Evolutionary conservation across 2,113 vertebrate species (phyloP).

Genomic region (Ornithorhynchus anatinus): DNA sequence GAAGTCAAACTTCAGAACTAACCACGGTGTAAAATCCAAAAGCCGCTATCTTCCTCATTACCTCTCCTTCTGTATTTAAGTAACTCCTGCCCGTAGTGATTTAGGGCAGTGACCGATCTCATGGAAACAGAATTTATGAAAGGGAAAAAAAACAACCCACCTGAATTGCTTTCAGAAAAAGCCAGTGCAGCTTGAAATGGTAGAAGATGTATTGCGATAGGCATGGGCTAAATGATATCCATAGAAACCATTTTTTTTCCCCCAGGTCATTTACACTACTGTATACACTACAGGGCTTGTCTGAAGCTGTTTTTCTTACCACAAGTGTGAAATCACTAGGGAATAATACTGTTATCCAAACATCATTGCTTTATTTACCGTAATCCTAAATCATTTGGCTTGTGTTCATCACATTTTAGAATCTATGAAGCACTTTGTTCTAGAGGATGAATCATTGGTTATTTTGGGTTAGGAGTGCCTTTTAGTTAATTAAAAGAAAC

Average conservation of each 20-base stretch:
- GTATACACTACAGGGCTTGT: slow-evolving; percentile 34
- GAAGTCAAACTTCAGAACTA: slow-evolving; percentile 18
- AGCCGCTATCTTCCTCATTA: slow-evolving; percentile 24
- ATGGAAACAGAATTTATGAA: slow-evolving; percentile 36
- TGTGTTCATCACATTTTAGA: slow-evolving; percentile 11
- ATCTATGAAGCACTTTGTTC: slow-evolving; percentile 2
- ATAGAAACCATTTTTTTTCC: slow-evolving; percentile 61
- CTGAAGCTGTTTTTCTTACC: slow-evolving; percentile 54
- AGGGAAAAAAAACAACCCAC: not conserved
- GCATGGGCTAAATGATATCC: slow-evolving; percentile 47
- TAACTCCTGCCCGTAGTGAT: slow-evolving; percentile 24
- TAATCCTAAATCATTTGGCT: slow-evolving; percentile 33
- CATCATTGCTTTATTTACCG: slow-evolving; percentile 40
- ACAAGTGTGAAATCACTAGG: slow-evolving; percentile 54
- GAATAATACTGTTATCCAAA: slow-evolving; percentile 42
- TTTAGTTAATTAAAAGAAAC: slow-evolving; percentile 37
- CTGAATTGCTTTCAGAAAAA: slow-evolving; percentile 1
- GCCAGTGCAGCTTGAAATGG: not conserved
- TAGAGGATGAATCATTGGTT: slow-evolving; percentile 24
- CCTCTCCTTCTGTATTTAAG: slow-evolving; percentile 17
- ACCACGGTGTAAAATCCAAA: slow-evolving; percentile 28
- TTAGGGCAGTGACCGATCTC: slow-evolving; percentile 9
- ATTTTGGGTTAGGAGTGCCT: slow-evolving; percentile 16
- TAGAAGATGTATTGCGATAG: slow-evolving; percentile 8
- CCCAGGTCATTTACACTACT: slow-evolving; percentile 45